Percentiles rank a stretch among this genome's conserved stretches.
Conservation (phyloP, 2,113 vertebrate genomes). For the Glareola pratincola region DNA sequence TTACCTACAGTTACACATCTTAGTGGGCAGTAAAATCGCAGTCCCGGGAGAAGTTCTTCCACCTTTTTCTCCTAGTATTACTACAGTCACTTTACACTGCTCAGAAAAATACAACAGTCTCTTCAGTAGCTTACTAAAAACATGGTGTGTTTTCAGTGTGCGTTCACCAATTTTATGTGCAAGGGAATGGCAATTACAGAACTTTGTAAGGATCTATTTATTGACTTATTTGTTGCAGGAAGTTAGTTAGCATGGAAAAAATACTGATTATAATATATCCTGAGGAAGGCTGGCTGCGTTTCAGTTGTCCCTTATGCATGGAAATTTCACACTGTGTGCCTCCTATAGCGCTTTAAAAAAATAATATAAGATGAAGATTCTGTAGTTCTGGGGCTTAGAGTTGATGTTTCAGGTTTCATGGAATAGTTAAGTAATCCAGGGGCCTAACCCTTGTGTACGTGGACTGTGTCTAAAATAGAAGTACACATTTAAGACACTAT, state of each 20-base stretch:
- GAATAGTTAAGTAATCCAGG: not conserved
- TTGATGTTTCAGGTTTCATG: not conserved
- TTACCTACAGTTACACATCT: not conserved
- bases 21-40: not conserved
- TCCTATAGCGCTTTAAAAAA: not conserved
- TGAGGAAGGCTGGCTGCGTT: not conserved
- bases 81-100: not conserved
- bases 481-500: not conserved
- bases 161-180: not conserved
- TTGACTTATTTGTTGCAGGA: not conserved
- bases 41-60: not conserved
- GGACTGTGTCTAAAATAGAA: not conserved
- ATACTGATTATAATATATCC: not conserved
- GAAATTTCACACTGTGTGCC: not conserved
- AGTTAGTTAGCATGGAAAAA: not conserved
- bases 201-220: not conserved
- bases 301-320: not conserved
- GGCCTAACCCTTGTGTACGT: not conserved
- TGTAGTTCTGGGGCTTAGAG: not conserved
- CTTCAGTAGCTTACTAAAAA: not conserved
- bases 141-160: not conserved
- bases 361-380: not conserved
- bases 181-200: not conserved
- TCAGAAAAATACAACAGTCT: not conserved
- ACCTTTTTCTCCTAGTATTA: not conserved